These are phyloP conservation scores for Lithobates sylvaticus DNA, from an alignment of 2,797 vertebrate genomes.

Conservation along the genomic window DNA sequence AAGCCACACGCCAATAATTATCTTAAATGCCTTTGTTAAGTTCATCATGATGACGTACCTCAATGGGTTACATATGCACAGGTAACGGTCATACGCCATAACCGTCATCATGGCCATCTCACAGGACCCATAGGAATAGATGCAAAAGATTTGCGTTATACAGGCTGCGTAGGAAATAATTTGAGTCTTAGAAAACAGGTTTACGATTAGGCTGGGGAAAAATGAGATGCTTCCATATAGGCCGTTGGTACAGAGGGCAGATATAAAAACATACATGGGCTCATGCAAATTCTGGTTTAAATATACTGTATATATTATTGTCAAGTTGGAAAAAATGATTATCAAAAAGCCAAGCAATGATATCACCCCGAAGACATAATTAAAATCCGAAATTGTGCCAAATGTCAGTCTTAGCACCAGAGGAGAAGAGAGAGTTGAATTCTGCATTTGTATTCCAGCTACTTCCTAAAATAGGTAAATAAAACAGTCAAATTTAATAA, in stretches of 20 bases:
- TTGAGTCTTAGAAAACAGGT: not conserved
- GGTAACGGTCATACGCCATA: conserved; percentile 35
- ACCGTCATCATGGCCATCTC: conserved; percentile 12
- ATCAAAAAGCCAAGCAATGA: not conserved
- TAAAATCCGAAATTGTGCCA: not conserved
- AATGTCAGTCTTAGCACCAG: not conserved
- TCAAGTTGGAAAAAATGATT: not conserved
- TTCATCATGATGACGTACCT: conserved; percentile 29
- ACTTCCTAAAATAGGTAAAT: no score
- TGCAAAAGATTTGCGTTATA: conserved; percentile 21
- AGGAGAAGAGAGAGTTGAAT: not conserved
- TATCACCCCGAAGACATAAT: conserved; percentile 11
- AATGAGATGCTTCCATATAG: conserved; percentile 32
- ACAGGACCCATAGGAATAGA: not conserved
- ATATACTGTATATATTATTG: not conserved
- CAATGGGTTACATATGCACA: conserved; percentile 32
- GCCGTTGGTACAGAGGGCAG: conserved; percentile 17
- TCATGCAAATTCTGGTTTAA: conserved; percentile 3
- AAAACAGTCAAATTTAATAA: no score
- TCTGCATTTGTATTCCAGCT: conserved; percentile 8
- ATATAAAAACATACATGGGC: conserved; percentile 47
- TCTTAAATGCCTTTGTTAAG: not conserved
- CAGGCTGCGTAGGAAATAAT: conserved; percentile 19
- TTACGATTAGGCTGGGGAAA: conserved; percentile 12
- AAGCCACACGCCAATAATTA: no score